Base-by-base conservation (phyloP, 2,888 invertebrate species). In the Eilema caniola region DNA sequence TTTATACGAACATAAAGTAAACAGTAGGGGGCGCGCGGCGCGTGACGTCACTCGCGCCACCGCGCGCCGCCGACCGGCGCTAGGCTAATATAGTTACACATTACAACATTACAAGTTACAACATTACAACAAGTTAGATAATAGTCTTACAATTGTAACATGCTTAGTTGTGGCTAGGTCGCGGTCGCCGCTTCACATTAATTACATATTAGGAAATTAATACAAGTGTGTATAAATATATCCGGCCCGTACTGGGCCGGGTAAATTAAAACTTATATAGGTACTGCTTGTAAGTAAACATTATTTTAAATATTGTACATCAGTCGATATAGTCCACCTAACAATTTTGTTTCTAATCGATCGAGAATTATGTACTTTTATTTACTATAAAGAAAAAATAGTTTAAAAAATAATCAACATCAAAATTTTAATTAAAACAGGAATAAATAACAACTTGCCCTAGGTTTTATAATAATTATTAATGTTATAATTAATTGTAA, bases 381-480 rank as follows among this genome's bases (percentile, higher is more conserved):
- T 89, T 87, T 89, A 92, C 94, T 95, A 95, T 89, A 88, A 90
- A 90, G 86, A 90, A 92, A 92, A 56, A 85, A 86, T 85, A 88
- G 86, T 91, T 94, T 94, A 94, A 94, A 94, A 93, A 95, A 93
- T 95, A 95, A 94, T 95, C 90, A 95, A 95, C 95, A 94, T 94
- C 91, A 90, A 89, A 78, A 80, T 83, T 86, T 86, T 85, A 80
- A 80, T 83, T 86, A 95, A 95, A 96, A 96, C 95, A 96, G 95
- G 95, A 96, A 96, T 96, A 96, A 96, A 96, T 96, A 96, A 96
- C 95, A 96, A 96, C 95, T 96, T 95, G 95, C 93, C 94, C 95
- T 95, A 95, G 88, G 87, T 92, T 92, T 65, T 93, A 66, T 66
- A 92, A 92, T 94, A 92, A 92, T 93, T 93, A 95, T 94, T 94